A percentile compares a stretch with the other conserved stretches of the same genome.
Evolutionary conservation across 1,140 invertebrate species (phyloP).

Genomic region (Chlorops oryzae): DNA sequence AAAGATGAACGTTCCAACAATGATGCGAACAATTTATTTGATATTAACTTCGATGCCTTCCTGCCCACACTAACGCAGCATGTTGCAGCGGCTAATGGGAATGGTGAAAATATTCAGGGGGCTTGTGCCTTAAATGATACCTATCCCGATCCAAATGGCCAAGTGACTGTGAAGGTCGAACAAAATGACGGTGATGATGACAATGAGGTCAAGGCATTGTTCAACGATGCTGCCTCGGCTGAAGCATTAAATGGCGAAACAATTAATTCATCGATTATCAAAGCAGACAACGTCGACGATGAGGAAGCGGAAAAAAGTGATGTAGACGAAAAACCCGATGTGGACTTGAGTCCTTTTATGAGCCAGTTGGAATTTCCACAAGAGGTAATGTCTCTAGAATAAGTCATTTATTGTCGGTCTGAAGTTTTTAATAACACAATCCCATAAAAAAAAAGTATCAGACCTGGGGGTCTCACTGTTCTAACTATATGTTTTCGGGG

Average conservation of each 20-base stretch:
- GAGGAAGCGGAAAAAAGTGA: conserved; percentile 16
- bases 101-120: not conserved
- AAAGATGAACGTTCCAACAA: conserved; percentile 39
- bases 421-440: too few species aligned
- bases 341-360: conserved; percentile 16
- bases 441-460: too few species aligned
- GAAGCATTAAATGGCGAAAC: not conserved
- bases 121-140: conserved; percentile 34
- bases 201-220: conserved; percentile 11
- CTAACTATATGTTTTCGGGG: too few species aligned
- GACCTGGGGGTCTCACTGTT: too few species aligned
- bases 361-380: conserved; percentile 3
- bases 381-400: too few species aligned
- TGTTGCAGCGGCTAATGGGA: conserved; percentile 4
- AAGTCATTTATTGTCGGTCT: too few species aligned
- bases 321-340: not conserved
- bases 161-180: conserved; percentile 23
- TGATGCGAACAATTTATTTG: conserved; percentile 33
- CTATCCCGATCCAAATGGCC: conserved; percentile 32
- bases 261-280: conserved; percentile 2
- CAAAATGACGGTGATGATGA: conserved; percentile 14
- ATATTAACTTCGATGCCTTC: conserved; percentile 29
- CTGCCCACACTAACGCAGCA: conserved; percentile 14
- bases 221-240: not conserved
- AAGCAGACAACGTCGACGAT: conserved; percentile 13